These are phyloP conservation scores for Phaenicophaeus curvirostris DNA, from an alignment of 2,797 vertebrate species.

Conservation along the genomic window DNA sequence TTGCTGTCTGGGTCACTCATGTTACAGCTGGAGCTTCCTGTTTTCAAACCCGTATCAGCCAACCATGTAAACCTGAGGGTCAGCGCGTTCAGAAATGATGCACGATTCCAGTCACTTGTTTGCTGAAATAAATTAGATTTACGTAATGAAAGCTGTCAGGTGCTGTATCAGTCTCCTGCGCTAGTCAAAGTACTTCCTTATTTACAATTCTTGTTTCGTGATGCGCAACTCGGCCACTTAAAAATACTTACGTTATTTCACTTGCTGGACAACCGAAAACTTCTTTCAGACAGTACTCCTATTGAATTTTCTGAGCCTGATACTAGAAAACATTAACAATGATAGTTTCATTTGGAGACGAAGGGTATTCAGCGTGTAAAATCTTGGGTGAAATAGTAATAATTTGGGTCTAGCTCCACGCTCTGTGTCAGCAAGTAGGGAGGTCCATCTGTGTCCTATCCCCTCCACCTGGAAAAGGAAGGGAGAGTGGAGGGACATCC, in stretches of 20 bases:
- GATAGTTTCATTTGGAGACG: neutral
- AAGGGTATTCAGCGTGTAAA: neutral
- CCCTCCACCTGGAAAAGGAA: neutral
- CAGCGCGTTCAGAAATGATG: conserved; percentile 74
- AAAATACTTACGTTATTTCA: neutral
- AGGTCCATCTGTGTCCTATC: neutral
- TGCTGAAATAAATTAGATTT: conserved; percentile 75
- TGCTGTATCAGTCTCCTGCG: conserved; percentile 65
- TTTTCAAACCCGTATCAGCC: conserved; percentile 76
- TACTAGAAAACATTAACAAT: neutral
- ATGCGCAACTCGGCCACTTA: conserved; percentile 33
- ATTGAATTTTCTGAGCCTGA: neutral
- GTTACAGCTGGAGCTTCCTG: conserved; percentile 83
- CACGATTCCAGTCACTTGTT: conserved; percentile 76
- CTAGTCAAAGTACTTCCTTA: conserved; percentile 74
- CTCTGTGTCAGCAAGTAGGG: neutral
- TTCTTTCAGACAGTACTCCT: neutral
- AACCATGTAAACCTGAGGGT: conserved; percentile 77
- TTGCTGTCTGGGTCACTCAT: conserved; percentile 81
- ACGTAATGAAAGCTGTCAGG: conserved; percentile 79
- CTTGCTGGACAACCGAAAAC: neutral
- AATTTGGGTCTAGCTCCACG: neutral
- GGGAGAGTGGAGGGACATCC: neutral
- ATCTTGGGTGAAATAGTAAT: neutral
- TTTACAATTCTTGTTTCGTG: conserved; percentile 76